Evolutionary conservation across 2,113 vertebrate genomes (phyloP).

Genomic region (Octodon degus): DNA sequence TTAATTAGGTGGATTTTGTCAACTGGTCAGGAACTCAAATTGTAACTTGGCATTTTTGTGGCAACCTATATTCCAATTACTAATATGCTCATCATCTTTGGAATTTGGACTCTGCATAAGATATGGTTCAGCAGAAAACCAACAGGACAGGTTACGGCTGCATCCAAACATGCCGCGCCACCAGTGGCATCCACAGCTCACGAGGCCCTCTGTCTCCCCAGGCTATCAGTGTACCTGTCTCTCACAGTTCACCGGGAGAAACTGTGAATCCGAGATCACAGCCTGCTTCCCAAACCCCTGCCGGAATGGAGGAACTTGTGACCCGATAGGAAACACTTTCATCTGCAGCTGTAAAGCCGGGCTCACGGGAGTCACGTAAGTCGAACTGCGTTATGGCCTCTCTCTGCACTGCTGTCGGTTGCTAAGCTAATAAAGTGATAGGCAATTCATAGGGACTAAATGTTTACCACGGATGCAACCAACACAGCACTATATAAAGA

Average conservation of each 20-base stretch:
- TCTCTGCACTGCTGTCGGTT: background rate
- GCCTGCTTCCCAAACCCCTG: slow-evolving; percentile 97
- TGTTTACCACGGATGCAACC: background rate
- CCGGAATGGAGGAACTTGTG: slow-evolving; percentile 93
- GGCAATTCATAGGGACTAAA: background rate
- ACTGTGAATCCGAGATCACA: slow-evolving; percentile 96
- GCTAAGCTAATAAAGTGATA: background rate
- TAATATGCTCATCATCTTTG: background rate
- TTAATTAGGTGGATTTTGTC: background rate
- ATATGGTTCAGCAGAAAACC: background rate
- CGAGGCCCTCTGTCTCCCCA: slow-evolving; percentile 80
- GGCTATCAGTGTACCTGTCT: slow-evolving; percentile 96
- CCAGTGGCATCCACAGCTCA: background rate
- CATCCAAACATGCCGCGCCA: background rate
- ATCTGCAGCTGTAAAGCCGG: slow-evolving; percentile 95
- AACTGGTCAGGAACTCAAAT: background rate
- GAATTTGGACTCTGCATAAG: background rate
- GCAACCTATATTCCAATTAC: background rate
- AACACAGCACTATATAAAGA: background rate
- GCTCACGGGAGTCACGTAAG: slow-evolving; percentile 95
- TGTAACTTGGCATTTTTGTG: background rate
- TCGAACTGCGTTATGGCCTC: slow-evolving; percentile 12
- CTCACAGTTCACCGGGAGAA: slow-evolving; percentile 94
- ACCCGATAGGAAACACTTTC: slow-evolving; percentile 94
- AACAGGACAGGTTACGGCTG: background rate